Percentiles rank a stretch among this genome's conserved stretches.
phyloP scores from a whole-genome alignment of 2,888 invertebrate species.

The Pristionchus arcanus region DNA sequence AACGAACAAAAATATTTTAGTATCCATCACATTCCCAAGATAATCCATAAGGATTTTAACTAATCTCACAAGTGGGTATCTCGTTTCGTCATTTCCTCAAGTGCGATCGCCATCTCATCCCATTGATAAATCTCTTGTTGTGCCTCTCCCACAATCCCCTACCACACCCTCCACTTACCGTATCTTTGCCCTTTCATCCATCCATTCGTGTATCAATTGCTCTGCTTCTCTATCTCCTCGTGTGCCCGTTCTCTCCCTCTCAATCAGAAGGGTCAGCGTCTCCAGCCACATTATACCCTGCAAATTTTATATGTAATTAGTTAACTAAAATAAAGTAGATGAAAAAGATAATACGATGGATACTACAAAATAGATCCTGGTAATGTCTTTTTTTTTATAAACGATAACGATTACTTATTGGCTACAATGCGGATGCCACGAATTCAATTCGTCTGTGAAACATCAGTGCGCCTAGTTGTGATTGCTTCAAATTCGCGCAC shows the following conservation, averaged over 20 bases:
- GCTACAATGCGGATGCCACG: background rate
- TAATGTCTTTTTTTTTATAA: too few relatives aligned
- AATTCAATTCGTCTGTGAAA: background rate
- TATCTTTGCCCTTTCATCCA: conserved; percentile 80
- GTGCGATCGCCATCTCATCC: too few relatives aligned
- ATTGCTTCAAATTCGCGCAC: background rate
- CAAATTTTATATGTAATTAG: too few relatives aligned
- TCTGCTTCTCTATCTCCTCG: conserved; percentile 84
- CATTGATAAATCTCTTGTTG: too few relatives aligned
- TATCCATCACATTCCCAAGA: too few relatives aligned
- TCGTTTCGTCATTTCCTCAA: too few relatives aligned
- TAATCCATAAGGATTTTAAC: too few relatives aligned
- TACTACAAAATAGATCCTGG: background rate
- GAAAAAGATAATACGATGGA: background rate
- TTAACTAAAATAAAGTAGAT: too few relatives aligned
- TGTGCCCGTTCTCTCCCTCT: conserved; percentile 90
- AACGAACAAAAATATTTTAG: too few relatives aligned
- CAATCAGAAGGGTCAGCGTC: conserved; percentile 92
- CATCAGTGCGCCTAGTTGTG: background rate
- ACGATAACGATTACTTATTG: background rate
- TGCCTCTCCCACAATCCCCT: too few relatives aligned
- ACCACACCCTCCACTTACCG: conserved; percentile 78
- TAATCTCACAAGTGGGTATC: too few relatives aligned
- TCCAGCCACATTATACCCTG: conserved; percentile 86
- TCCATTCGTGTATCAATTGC: conserved; percentile 86